These are phyloP conservation scores for Sarcophaga subvicina DNA, from an alignment of 2,888 invertebrate species.

Conservation along the genomic window DNA sequence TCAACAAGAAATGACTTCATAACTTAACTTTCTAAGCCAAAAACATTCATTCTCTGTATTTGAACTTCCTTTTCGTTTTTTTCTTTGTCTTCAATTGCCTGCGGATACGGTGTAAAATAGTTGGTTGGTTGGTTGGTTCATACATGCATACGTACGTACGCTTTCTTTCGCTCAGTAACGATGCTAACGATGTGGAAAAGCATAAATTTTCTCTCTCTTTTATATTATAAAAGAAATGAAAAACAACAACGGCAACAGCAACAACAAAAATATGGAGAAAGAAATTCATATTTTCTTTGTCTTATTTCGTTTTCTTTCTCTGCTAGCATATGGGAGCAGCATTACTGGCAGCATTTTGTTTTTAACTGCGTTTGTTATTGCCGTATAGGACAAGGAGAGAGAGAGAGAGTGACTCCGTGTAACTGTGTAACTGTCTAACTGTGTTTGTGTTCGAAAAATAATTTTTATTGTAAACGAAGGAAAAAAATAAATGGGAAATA, in stretches of 20 bases:
- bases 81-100: not conserved
- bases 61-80: not conserved
- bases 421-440: not conserved
- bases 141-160: no score
- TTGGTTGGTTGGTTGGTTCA: not conserved
- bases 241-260: not conserved
- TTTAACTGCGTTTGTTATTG: not conserved
- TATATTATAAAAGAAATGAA: not conserved
- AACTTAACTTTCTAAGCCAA: no score
- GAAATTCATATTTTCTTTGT: conserved; percentile 3
- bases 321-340: not conserved
- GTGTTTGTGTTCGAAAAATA: not conserved
- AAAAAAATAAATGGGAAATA: not conserved
- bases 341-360: not conserved
- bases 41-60: no score
- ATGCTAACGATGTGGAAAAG: conserved; percentile 39
- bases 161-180: not conserved
- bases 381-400: not conserved
- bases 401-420: not conserved
- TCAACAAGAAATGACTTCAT: no score
- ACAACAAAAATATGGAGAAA: not conserved
- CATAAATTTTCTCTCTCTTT: not conserved
- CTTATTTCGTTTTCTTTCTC: not conserved
- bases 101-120: conserved; percentile 12
- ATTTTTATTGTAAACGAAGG: not conserved